Evolutionary conservation across 2,113 vertebrate species (phyloP).

Genomic region (Nettapus auritus): DNA sequence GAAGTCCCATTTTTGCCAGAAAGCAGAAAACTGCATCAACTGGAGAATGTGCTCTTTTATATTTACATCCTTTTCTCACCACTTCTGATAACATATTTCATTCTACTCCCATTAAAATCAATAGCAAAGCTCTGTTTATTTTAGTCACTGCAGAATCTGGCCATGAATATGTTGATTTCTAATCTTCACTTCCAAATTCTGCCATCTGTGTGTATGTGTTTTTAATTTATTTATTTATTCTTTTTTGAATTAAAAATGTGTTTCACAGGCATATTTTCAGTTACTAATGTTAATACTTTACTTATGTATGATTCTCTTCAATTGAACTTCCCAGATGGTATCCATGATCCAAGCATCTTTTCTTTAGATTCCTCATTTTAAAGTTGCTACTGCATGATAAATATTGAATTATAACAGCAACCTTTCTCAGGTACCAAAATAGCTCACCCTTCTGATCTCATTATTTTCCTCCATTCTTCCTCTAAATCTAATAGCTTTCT

Average conservation of each 20-base stretch:
- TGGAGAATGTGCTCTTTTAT: neutral
- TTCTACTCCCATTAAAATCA: conserved; percentile 23
- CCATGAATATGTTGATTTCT: conserved; percentile 52
- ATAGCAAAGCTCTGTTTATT: neutral
- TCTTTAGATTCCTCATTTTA: conserved; percentile 37
- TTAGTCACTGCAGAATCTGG: neutral
- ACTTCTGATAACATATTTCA: neutral
- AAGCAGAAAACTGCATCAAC: neutral
- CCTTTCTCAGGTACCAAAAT: conserved; percentile 42
- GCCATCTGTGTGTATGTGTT: neutral
- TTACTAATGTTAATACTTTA: conserved; percentile 28
- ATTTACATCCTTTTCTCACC: neutral
- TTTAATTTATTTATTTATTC: neutral
- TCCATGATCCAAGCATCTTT: conserved; percentile 3
- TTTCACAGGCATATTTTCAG: conserved; percentile 24
- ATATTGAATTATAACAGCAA: conserved; percentile 54
- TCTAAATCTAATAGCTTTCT: conserved; percentile 49
- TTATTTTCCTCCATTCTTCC: conserved; percentile 57
- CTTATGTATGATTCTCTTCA: conserved; percentile 4
- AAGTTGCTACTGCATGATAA: conserved; percentile 22
- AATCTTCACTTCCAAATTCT: conserved; percentile 26
- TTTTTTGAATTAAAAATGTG: neutral
- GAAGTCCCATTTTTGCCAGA: neutral
- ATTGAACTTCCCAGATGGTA: conserved; percentile 41
- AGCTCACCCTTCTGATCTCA: conserved; percentile 56